Percentiles rank a stretch among this genome's conserved stretches.
phyloP scores from a whole-genome alignment of 2,797 vertebrate species.

The Myotis planiceps region DNA sequence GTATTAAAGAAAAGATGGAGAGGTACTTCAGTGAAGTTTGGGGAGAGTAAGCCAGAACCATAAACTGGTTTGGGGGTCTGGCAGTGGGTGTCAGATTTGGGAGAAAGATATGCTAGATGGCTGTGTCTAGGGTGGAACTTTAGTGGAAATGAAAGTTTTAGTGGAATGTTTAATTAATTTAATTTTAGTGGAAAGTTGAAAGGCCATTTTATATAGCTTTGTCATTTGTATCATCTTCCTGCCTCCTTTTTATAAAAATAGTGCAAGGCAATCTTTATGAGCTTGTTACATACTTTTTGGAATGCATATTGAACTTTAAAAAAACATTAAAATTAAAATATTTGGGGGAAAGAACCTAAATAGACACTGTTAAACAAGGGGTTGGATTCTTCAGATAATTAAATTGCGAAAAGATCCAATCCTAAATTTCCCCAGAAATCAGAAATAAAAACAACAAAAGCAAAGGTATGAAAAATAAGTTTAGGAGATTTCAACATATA shows the following conservation, averaged over 20 bases:
- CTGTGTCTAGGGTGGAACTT: not conserved
- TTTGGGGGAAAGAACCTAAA: not conserved
- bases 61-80: not conserved
- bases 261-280: not conserved
- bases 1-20: not conserved
- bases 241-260: not conserved
- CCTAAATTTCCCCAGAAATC: not conserved
- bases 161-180: not conserved
- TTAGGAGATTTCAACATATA: not conserved
- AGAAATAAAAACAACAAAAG: not conserved
- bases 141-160: not conserved
- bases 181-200: not conserved
- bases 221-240: not conserved
- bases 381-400: not conserved
- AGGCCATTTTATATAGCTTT: not conserved
- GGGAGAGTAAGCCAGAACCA: not conserved
- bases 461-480: not conserved
- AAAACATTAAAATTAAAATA: constrained; percentile 2
- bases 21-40: not conserved
- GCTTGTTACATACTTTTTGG: not conserved
- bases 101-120: not conserved
- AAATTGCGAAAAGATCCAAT: not conserved
- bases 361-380: not conserved
- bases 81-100: not conserved
- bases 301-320: not conserved